Base-by-base conservation (phyloP, 2,113 vertebrate species). In the Propithecus coquereli region DNA sequence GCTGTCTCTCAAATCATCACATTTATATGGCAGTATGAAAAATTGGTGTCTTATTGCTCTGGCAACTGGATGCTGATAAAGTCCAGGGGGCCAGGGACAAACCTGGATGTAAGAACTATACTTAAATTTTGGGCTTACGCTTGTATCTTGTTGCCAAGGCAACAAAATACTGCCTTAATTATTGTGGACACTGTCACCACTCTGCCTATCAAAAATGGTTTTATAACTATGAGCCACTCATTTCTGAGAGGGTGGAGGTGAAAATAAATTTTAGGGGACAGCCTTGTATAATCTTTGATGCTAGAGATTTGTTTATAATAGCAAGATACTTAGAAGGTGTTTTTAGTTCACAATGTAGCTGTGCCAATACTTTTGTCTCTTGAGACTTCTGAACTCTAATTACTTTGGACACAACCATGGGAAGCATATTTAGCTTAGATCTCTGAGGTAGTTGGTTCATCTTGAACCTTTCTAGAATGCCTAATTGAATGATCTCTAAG, bases 401-500 rank as follows among this genome's bases (percentile, higher is more conserved):
- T 96, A 77, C 59, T 76, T 86, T 73, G 16, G 20, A 76, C 23
- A 34, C 8, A 96, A 89, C 20, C 37, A 70, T 86, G 17, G 50
- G 34, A 54, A 87, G 9, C 59, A 50, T 86, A 87, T 93, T 95
- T 95, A 83, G 43, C 10, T 95, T 22, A 94, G 45, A 66, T 94
- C 40, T 94, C 57, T 70, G 74, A 90, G 25, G 30, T 52, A 22
- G 95, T 84, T 65, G 40, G 18, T 91, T 96, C 50, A 57, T 94
- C 81, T 54, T 80, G 18, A 82, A 61, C 93, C 65, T 95, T 97
- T 94, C 82, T 74, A 94, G 37, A 92, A 85, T 68, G 34, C 6
- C 14, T 59, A 92, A 85, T 87, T 61, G 30, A 95, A 97, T 93
- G 63, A 94, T 74, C 80, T 90, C 93, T 87, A 86, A 96, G 52